Base-by-base conservation (phyloP, 2,797 vertebrate genomes). In the Hipposideros larvatus region DNA sequence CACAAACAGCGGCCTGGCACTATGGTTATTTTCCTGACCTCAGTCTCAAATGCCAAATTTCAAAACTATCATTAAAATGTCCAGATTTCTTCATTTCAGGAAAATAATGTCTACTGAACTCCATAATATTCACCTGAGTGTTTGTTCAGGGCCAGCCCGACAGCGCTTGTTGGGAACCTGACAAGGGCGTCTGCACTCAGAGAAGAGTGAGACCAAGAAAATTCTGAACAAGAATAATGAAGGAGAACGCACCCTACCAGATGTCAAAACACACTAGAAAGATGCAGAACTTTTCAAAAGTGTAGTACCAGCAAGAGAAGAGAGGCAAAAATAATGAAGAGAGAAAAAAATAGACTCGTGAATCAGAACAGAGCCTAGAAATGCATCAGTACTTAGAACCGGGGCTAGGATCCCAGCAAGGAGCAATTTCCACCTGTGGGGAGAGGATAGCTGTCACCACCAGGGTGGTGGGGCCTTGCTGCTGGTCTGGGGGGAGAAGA, bases 71-170 rank as follows among this genome's bases (percentile, higher is more conserved):
- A 94, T 96, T 93, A 93, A 91, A 87, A 51, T 11, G 37, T 31
- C 65, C 94, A 78, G 55, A 74, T 93, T 82, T 87, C 92, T 96
- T 90, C 84, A 93, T 75, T 89, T 90, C 51, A 78, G 95, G 87
- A 93, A 92, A 90, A 88, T 26, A 94, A 51, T 31, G 83, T 94
- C 90, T 93, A 84, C 87, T 13, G 6, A 51, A 43, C 71, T 90
- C 80, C 78, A 9, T 75, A 66, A 61, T 48, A 48, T 31, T 82
- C 85, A 93, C 78, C 89, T 55, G 63, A 61, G 77, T n/a, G 61
- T 89, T 18, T 83, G 84, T 43, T 85, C 46, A n/a, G 34, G 37
- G 51, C 37, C 0, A 0, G 80, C 88, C 53, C 22, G 4, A 22
- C 55, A 0, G 73, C 0, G 13, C 82, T 79, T 43, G 43, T 55